These are phyloP conservation scores for Triops cancriformis DNA, from an alignment of 1,140 invertebrate genomes.

Conservation along the genomic window DNA sequence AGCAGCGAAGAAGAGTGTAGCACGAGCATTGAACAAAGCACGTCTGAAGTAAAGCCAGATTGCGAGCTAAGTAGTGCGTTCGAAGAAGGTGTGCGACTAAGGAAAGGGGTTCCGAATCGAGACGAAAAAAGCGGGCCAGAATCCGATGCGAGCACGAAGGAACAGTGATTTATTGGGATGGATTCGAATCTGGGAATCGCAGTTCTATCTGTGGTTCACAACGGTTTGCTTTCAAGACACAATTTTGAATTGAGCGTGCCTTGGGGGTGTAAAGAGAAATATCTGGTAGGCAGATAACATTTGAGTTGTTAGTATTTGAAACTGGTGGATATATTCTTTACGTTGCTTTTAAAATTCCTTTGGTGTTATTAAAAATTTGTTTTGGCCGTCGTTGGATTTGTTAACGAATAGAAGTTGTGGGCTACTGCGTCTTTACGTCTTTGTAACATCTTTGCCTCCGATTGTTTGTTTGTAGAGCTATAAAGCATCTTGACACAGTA, in stretches of 20 bases:
- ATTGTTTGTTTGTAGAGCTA: no score
- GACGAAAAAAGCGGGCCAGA: not conserved
- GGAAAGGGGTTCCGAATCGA: not conserved
- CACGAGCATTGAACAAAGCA: no score
- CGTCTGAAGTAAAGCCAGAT: not conserved
- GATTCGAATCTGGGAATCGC: not conserved
- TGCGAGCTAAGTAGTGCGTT: not conserved
- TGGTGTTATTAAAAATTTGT: not conserved
- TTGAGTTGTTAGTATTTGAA: not conserved
- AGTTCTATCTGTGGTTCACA: not conserved
- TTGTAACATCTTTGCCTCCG: no score
- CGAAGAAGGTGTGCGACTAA: not conserved
- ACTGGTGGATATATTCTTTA: not conserved
- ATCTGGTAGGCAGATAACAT: conserved; percentile 1
- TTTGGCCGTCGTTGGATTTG: not conserved
- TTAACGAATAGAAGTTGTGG: not conserved
- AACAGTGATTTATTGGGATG: not conserved
- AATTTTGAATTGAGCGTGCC: not conserved
- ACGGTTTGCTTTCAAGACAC: not conserved
- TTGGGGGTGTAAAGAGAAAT: not conserved
- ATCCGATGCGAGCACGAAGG: not conserved
- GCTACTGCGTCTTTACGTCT: not conserved
- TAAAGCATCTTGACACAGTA: no score
- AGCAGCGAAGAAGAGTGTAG: not conserved
- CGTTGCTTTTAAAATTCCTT: not conserved